Evolutionary conservation across 2,888 invertebrate species (phyloP), one percentile per base, ranked within the genome.

Genomic region (Andricus quercusramuli): DNA sequence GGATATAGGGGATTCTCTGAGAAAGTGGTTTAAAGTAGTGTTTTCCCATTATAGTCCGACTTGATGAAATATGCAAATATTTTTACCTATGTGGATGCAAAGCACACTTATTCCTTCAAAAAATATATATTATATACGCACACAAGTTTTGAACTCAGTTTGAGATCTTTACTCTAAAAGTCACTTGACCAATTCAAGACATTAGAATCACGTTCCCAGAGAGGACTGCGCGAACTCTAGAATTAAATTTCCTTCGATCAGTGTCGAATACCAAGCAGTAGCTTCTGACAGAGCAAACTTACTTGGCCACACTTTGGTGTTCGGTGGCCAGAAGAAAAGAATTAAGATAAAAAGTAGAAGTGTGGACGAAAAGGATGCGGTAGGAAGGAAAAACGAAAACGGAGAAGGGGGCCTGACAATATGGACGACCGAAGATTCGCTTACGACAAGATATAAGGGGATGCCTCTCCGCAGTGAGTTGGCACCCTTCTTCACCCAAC

Each of bases 201-300:
- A 62, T 62, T 25, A 5, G 44, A 44, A 44, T 11, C 66, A 37
- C 22, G 8, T 59, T 13, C n/a, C 13, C 37, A 5, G 15, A 68
- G 44, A 44, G 44, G 3, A 41, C 11, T 44, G 17, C 9, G 22
- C 82, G 82, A 88, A 88, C 87, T 87, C 87, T 85, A 88, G 89
- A 89, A 91, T 91, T 91, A 90, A 91, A 90, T 91, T 91, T 90
- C 83, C 80, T 81, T 83, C 80, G 83, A 84, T 87, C 84, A 85
- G 84, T 79, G 79, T 84, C 82, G 90, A 91, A 91, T 91, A 90
- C 87, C 86, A 89, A 90, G 84, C 85, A 87, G 86, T 68, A 78
- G 37, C 29, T 64, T 22, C 66, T 29, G 25, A 29, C 59, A 17
- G 13, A 65, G 64, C 37, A 47, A 59, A 56, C 64, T 64, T 6